Conservation (phyloP, 2,113 vertebrate species). For the Siphamia tubifer region DNA sequence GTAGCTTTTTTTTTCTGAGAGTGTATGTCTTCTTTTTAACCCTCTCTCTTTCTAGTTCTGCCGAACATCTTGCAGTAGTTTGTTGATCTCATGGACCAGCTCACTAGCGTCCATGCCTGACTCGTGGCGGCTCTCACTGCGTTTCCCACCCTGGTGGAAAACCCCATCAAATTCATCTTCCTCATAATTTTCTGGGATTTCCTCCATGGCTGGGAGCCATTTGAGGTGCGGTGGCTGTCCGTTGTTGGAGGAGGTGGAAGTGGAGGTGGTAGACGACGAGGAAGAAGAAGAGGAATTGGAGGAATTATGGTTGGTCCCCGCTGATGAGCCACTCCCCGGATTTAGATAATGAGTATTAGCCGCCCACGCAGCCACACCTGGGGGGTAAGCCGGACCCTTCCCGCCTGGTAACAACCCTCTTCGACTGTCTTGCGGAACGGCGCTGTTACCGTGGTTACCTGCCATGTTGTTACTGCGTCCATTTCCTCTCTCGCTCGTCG, state of each 20-base stretch:
- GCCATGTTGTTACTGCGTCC: constrained; percentile 37
- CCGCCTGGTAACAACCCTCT: constrained; percentile 85
- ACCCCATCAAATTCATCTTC: constrained; percentile 96
- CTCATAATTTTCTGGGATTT: constrained; percentile 97
- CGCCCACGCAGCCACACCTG: constrained; percentile 93
- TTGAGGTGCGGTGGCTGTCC: constrained; percentile 88
- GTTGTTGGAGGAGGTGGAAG: constrained; percentile 45
- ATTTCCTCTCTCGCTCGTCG: constrained; percentile 67
- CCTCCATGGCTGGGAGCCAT: constrained; percentile 98
- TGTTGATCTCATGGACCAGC: constrained; percentile 96
- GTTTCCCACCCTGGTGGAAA: constrained; percentile 79
- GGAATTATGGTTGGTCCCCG: constrained; percentile 61
- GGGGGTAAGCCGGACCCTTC: constrained; percentile 86
- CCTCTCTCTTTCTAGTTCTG: constrained; percentile 83
- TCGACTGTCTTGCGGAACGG: constrained; percentile 85
- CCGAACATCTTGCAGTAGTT: constrained; percentile 92
- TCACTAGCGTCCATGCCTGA: constrained; percentile 91
- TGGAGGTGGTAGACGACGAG: constrained; percentile 24
- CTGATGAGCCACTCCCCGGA: constrained; percentile 75
- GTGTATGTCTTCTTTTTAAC: background rate
- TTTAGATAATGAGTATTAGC: constrained; percentile 95
- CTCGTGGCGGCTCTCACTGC: constrained; percentile 87
- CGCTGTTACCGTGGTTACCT: constrained; percentile 56
- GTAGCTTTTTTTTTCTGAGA: too few species aligned
- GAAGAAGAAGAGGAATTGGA: constrained; percentile 27